Conservation (phyloP, 2,888 invertebrate species). For the Diarsia brunnea region DNA sequence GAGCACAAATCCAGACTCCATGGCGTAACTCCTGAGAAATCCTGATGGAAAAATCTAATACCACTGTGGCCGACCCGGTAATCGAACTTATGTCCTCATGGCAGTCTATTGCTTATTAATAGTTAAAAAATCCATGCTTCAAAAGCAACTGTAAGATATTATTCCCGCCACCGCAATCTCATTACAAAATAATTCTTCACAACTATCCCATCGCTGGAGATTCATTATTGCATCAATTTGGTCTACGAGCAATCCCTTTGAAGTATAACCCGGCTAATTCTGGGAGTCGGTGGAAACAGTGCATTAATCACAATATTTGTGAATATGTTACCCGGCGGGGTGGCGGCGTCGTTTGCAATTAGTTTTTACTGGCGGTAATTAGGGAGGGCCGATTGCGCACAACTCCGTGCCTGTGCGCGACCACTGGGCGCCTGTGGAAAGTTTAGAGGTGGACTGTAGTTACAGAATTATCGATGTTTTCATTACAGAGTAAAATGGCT, state of each 20-base stretch:
- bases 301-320: constrained; percentile 72
- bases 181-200: not conserved
- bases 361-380: constrained; percentile 88
- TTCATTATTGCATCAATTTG: constrained; percentile 44
- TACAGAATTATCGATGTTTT: not conserved
- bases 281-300: constrained; percentile 59
- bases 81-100: no score
- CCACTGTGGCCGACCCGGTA: no score
- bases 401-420: constrained; percentile 73
- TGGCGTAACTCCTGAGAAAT: no score
- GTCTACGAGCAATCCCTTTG: constrained; percentile 32
- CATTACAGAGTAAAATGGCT: not conserved
- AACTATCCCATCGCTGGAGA: not conserved
- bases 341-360: constrained; percentile 81
- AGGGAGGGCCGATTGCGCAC: constrained; percentile 85
- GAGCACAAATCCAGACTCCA: no score
- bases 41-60: no score
- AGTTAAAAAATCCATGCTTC: not conserved
- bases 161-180: not conserved
- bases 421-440: constrained; percentile 62
- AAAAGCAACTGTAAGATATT: not conserved
- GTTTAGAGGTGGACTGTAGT: constrained; percentile 67
- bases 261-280: constrained; percentile 54
- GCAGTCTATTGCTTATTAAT: no score
- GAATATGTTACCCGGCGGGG: constrained; percentile 57